Evolutionary conservation across 2,888 invertebrate genomes (phyloP), one percentile per base, ranked within the genome.

Genomic region (Acanthococcus lagerstroemiae): DNA sequence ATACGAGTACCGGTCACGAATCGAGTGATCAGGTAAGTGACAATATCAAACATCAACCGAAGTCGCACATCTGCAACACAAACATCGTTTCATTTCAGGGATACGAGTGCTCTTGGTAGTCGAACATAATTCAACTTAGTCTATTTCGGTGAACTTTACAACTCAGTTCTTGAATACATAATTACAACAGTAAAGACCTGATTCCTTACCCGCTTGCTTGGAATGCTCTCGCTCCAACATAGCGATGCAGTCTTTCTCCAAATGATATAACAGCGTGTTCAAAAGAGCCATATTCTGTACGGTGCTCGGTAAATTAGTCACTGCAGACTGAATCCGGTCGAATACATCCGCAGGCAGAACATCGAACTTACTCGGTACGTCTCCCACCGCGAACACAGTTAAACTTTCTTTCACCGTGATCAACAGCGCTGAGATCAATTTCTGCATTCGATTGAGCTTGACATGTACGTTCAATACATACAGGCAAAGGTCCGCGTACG

Each of bases 1-100:
- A 67, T 52, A 37, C 67, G 44, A 15, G 67, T 58, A n/a, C 67
- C 60, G 9, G 37, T 46, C 21, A 67, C 30, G 45, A 67, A 65
- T 26, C 55, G 22, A 22, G 65, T 45, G 9, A 45, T 55, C 4
- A 65, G 26, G 15, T 45, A 65, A 1, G 55, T 37, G 25, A 65
- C 44, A 9, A 65, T 25, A 44, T 55, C 55, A 24, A 55, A 65
- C 24, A 55, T 5, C 5, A 65, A 45, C 1, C 22, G 21, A 19
- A 22, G 22, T 45, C 26, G 30, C 6, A 25, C 30, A 55, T 65
- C 65, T 65, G 26, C 9, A 26, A 48, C 9, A 44, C 24, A 45
- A 4, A 25, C 12, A 25, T 58, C 9, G 21, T n/a, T n/a, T n/a
- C n/a, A n/a, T n/a, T n/a, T n/a, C n/a, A n/a, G n/a, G n/a, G n/a